phyloP scores from a whole-genome alignment of 2,113 vertebrate genomes.

The Etia nguti region DNA sequence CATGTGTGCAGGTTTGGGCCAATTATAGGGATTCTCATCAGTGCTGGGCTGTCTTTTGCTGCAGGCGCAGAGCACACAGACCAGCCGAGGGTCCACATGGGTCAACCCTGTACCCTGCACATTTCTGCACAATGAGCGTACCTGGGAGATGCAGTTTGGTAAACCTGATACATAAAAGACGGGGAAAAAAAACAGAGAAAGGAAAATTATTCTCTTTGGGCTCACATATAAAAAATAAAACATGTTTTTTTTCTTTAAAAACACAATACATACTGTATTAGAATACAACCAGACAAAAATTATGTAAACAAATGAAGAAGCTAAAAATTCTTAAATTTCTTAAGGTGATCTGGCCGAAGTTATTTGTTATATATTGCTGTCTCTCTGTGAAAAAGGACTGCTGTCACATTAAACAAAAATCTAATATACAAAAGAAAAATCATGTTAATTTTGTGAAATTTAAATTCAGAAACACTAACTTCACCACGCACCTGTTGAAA shows the following conservation, averaged over 20 bases:
- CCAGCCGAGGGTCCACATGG: constrained; percentile 58
- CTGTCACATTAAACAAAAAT: background rate
- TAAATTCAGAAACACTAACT: background rate
- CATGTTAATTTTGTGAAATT: background rate
- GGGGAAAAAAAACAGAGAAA: background rate
- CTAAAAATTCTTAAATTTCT: background rate
- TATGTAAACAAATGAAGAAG: background rate
- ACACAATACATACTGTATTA: background rate
- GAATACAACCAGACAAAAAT: background rate
- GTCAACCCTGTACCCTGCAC: constrained; percentile 58
- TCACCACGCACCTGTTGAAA: background rate
- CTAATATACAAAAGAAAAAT: background rate
- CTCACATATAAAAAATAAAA: background rate
- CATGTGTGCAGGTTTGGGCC: constrained; percentile 64
- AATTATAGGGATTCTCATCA: constrained; percentile 76
- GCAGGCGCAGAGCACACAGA: constrained; percentile 55
- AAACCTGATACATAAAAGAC: constrained; percentile 19
- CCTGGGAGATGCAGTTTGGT: constrained; percentile 56
- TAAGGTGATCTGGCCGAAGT: background rate
- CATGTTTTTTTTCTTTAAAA: background rate
- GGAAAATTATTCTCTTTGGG: background rate
- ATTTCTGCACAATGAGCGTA: constrained; percentile 61
- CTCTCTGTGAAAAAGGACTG: background rate
- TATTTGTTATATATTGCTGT: background rate
- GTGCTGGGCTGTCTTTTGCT: constrained; percentile 54